Base-by-base conservation (phyloP, 2,113 vertebrate genomes). In the Proterorhinus semilunaris region DNA sequence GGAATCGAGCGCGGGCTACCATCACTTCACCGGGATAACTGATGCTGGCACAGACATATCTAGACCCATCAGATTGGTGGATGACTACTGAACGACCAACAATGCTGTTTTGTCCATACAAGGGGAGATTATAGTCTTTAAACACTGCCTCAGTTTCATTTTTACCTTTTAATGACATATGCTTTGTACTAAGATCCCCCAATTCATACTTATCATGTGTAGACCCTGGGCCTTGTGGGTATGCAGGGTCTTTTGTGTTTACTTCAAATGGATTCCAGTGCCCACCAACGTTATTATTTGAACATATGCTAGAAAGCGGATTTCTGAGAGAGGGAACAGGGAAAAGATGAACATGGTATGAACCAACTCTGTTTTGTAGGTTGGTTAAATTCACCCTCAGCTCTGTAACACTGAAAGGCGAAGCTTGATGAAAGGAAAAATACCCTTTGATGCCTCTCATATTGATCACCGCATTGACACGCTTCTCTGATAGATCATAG, bases 101-200 rank as follows among this genome's bases (percentile, higher is more conserved):
- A 9, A 95, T 92, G 77, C 93, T 94, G 71, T 94, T 93, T 6
- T 0, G 50, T 53, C 93, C 93, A 82, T 92, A 95, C 0, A 95
- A 85, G 62, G 94, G 93, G 7, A 95, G 87, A 65, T 88, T 93
- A 84, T 87, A 93, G 76, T 95, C 94, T 0, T 0, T 61, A 52
- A 92, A 89, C 2, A 58, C 61, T 21, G 2, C 7, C 2, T 80
- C 51, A n/a, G 73, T 36, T 4, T 61, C 46, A 8, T 64, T 68
- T 53, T 0, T 7, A 5, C 45, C 70, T 9, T 54, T 16, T 27
- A 95, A 82, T 12, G 62, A 89, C 68, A 88, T 72, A 13, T 95
- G 93, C 58, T 86, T 93, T 27, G 62, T 10, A 27, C 93, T 93
- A 61, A 95, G 88, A 72, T 94, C 92, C n/a, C 94, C 94, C 0